Conservation (phyloP, 2,113 vertebrate species). For the mouse (Mus musculus) region DNA sequence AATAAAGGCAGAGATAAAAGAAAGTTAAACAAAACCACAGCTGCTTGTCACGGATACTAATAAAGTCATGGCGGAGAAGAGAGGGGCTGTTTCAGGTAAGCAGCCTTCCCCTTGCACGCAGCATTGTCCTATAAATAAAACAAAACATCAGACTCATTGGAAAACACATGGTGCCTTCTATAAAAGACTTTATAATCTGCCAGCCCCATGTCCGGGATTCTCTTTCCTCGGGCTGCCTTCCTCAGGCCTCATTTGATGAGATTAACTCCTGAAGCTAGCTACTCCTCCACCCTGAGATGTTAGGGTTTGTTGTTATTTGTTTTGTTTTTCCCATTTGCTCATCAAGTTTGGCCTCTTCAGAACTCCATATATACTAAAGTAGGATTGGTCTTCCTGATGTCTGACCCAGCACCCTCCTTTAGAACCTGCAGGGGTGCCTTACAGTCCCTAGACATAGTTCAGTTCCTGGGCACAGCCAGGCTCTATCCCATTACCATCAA, state of each 20-base stretch:
- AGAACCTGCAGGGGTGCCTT: neutral
- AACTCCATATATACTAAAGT: neutral
- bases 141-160: neutral
- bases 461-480: neutral
- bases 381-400: neutral
- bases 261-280: neutral
- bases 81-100: neutral
- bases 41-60: neutral
- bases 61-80: neutral
- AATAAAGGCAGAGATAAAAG: neutral
- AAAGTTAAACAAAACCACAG: neutral
- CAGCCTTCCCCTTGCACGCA: neutral
- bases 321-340: neutral
- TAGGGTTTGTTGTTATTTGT: neutral
- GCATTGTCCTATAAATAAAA: neutral
- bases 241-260: neutral
- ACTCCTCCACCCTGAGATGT: neutral
- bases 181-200: neutral
- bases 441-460: neutral
- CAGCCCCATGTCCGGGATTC: neutral
- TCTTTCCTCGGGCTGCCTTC: slow-evolving; percentile 15
- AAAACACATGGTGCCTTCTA: slow-evolving; percentile 1
- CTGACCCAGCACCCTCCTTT: neutral
- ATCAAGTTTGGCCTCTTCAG: neutral
- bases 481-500: neutral